Evolutionary conservation across 37 sponge, comb jelly and placozoan genomes (phyloP), one percentile per base, ranked within the genome.

Genomic region (Chondrosia reniformis): DNA sequence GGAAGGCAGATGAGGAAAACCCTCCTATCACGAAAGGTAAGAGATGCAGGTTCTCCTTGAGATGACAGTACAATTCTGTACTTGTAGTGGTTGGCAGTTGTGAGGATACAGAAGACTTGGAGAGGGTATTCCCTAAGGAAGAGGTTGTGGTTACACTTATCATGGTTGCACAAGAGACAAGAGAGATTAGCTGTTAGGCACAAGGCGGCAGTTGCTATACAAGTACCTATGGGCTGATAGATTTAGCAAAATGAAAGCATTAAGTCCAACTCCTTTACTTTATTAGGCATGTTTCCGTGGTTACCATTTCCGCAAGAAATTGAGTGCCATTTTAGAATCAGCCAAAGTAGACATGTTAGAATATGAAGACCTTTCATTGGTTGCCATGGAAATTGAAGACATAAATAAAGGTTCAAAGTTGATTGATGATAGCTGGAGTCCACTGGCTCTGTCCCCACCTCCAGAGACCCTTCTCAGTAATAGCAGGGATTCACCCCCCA

Each of bases 21-120:
- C 45, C 22, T 17, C 30, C 22, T 66, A 19, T 19, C 67, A 8
- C 67, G 39, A 66, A 4, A 66, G 67, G 67, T 66, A 28, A 17
- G 67, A 17, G 39, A 30, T 59, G 61, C 28, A 30, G n/a, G 61
- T 13, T 25, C 28, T 25, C 28, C 30, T 13, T 6, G 6, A 30
- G n/a, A 30, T 59, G 61, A 30, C 6, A 7, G n/a, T 59, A 30
- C 52, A 30, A 30, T 25, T 59, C 30, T 59, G 52, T 49, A 15
- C 52, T 10, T 49, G 52, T 49, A 42, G 77, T 41, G 42, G 69
- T 10, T 1, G 31, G 79, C 85, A 36, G 85, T 74, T 36, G 63
- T 71, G 24, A 27, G 22, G 79, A 25, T 85, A 7, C 85, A 85
- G 74, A 33, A 49, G 21, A 31, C 40, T 17, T 85, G 85, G 85